phyloP scores from a whole-genome alignment of 2,888 invertebrate species.

The Drosophila engyochracea region DNA sequence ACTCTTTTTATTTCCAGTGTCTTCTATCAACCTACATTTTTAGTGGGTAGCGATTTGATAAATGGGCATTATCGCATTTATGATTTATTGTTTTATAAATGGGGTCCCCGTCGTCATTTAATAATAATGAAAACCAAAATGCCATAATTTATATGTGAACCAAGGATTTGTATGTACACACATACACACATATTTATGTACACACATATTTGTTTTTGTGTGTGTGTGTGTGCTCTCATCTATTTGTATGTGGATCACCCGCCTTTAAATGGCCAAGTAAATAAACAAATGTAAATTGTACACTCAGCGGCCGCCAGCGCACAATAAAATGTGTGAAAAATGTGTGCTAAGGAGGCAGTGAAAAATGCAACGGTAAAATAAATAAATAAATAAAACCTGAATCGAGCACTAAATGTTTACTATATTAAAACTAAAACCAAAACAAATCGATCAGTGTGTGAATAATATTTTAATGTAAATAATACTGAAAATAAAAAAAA shows the following conservation, averaged over 20 bases:
- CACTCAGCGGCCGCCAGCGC: slow-evolving; percentile 63
- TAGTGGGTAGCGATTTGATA: slow-evolving; percentile 56
- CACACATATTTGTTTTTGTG: neutral
- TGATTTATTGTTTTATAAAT: slow-evolving; percentile 73
- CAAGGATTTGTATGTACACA: slow-evolving; percentile 60
- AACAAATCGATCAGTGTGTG: slow-evolving; percentile 69
- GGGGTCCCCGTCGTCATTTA: slow-evolving; percentile 56
- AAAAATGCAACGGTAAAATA: slow-evolving; percentile 69
- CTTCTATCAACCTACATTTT: slow-evolving; percentile 13
- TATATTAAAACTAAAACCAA: slow-evolving; percentile 46
- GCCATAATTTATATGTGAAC: slow-evolving; percentile 67
- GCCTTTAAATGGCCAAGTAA: slow-evolving; percentile 74
- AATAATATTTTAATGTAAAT: slow-evolving; percentile 17
- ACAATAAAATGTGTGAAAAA: slow-evolving; percentile 78
- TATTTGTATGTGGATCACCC: slow-evolving; percentile 69
- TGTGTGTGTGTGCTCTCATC: neutral
- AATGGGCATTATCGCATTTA: slow-evolving; percentile 67
- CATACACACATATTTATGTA: neutral
- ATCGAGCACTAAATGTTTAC: slow-evolving; percentile 46
- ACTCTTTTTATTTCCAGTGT: slow-evolving; percentile 19
- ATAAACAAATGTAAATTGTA: slow-evolving; percentile 76
- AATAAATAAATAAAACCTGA: slow-evolving; percentile 61
- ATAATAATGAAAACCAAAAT: slow-evolving; percentile 54
- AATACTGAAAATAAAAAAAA: neutral
- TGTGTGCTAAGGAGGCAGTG: slow-evolving; percentile 55